phyloP scores from a whole-genome alignment of 1,140 invertebrate species.

The Drosophila kurseongensis region DNA sequence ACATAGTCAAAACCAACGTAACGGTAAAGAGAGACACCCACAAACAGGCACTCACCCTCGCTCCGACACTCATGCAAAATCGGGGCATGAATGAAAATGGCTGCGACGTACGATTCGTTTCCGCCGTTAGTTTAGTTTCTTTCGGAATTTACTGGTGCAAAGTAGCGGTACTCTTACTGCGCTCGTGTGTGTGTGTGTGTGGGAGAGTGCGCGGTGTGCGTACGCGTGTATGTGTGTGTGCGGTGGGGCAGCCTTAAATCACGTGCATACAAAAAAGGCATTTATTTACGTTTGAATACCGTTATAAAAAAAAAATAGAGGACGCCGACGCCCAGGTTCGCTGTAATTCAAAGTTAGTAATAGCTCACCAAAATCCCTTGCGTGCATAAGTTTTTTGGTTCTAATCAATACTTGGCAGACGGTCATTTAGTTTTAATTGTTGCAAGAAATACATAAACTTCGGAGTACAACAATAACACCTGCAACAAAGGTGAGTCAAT shows the following conservation, averaged over 20 bases:
- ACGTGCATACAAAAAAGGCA: constrained; percentile 64
- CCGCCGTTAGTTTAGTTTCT: constrained; percentile 59
- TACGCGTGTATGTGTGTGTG: constrained; percentile 22
- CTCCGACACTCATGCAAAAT: constrained; percentile 28
- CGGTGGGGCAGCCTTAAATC: constrained; percentile 61
- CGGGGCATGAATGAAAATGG: constrained; percentile 66
- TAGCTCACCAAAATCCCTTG: constrained; percentile 26
- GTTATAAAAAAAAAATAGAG: constrained; percentile 11
- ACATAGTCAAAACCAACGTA: constrained; percentile 13
- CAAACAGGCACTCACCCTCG: constrained; percentile 15
- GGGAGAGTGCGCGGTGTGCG: constrained; percentile 1
- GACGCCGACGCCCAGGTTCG: constrained; percentile 29
- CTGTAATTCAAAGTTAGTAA: constrained; percentile 41
- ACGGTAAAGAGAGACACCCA: constrained; percentile 22
- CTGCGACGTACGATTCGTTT: constrained; percentile 22
- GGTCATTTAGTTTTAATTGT: constrained; percentile 73
- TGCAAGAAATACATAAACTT: constrained; percentile 30
- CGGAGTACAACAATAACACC: constrained; percentile 29
- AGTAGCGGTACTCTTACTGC: constrained; percentile 55
- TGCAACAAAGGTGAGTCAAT: constrained; percentile 63
- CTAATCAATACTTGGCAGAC: constrained; percentile 75
- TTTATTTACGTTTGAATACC: constrained; percentile 66
- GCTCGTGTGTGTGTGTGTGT: constrained; percentile 31
- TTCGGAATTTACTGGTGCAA: constrained; percentile 72
- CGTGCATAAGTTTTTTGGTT: constrained; percentile 56